Percentiles rank a stretch among this genome's conserved stretches.
phyloP scores from a whole-genome alignment of 2,888 invertebrate species.

The Sesia bembeciformis region DNA sequence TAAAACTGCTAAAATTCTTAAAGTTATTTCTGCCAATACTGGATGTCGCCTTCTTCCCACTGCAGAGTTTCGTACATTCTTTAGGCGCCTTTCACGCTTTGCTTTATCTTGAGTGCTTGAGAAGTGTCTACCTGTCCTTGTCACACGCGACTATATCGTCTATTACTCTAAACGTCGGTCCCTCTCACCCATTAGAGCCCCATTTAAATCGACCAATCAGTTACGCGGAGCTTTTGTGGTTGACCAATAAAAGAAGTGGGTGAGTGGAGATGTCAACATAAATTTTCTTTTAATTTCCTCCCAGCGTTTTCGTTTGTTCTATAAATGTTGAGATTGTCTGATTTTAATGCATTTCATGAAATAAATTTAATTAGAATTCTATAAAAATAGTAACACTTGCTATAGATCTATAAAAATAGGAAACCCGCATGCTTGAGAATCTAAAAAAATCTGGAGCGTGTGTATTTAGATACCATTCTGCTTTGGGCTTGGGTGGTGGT shows the following conservation, averaged over 20 bases:
- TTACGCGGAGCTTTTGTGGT: constrained; percentile 34
- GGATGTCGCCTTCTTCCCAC: constrained; percentile 25
- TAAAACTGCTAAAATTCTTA: background rate
- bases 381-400: no score
- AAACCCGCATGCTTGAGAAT: no score
- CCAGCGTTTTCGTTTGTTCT: background rate
- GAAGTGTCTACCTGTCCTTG: constrained; percentile 61
- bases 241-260: constrained; percentile 66
- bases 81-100: constrained; percentile 50
- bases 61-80: constrained; percentile 40
- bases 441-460: no score
- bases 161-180: constrained; percentile 19
- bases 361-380: no score
- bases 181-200: constrained; percentile 48
- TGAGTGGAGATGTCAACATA: constrained; percentile 64
- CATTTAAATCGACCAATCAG: constrained; percentile 63
- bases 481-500: no score
- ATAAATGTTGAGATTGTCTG: no score
- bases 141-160: constrained; percentile 22
- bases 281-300: constrained; percentile 40
- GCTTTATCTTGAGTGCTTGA: constrained; percentile 63
- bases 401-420: no score
- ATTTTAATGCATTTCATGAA: no score
- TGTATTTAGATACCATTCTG: no score
- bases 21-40: background rate